phyloP scores from a whole-genome alignment of 2,888 invertebrate species.

The Diachrysia chrysitis region DNA sequence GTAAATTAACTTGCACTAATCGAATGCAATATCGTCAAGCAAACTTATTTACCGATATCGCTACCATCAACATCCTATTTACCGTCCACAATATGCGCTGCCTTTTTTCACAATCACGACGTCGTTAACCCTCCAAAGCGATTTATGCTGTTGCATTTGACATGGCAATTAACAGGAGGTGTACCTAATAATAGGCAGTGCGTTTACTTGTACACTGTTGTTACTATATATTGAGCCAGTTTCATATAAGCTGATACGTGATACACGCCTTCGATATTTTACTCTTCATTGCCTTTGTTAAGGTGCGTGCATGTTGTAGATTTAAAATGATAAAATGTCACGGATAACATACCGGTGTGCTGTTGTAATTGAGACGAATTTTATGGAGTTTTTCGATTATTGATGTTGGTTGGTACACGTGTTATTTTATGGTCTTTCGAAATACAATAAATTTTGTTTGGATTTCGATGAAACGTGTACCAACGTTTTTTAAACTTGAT shows the following conservation, averaged over 20 bases:
- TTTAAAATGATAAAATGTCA: conserved; percentile 4
- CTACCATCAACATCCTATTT: conserved; percentile 49
- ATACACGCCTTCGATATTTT: conserved; percentile 56
- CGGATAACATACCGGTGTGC: conserved; percentile 5
- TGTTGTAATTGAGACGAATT: conserved; percentile 19
- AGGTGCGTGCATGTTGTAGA: conserved; percentile 16
- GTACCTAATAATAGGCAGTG: conserved; percentile 39
- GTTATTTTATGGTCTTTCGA: conserved; percentile 1
- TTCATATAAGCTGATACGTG: conserved; percentile 59
- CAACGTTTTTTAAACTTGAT: too few species aligned
- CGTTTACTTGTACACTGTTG: conserved; percentile 32
- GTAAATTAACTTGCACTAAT: conserved; percentile 32
- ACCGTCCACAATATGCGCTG: conserved; percentile 33
- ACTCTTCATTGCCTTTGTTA: conserved; percentile 48
- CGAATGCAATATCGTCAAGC: conserved; percentile 44
- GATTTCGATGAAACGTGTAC: neutral
- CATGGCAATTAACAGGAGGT: conserved; percentile 51
- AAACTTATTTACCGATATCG: conserved; percentile 50
- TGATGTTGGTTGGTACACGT: conserved; percentile 6
- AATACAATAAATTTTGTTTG: conserved; percentile 1
- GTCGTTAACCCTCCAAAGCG: conserved; percentile 47
- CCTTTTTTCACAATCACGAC: conserved; percentile 47
- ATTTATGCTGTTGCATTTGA: conserved; percentile 56
- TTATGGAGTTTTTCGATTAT: conserved; percentile 7
- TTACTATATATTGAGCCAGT: conserved; percentile 22